Base-by-base conservation (phyloP, 1,140 invertebrate species). In the Nasonia vitripennis region DNA sequence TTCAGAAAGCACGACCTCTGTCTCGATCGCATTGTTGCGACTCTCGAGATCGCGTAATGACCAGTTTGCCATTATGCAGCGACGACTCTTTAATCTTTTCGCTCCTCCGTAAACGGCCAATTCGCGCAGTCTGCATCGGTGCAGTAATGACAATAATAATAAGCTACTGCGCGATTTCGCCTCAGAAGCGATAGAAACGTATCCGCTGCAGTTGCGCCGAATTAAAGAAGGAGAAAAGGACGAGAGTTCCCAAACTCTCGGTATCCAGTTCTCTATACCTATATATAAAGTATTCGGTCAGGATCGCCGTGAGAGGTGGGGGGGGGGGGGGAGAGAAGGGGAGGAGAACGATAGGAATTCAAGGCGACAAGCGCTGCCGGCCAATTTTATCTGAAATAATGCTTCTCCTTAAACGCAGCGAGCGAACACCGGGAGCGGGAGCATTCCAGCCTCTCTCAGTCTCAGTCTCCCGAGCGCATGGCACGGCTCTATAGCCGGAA, bases 341-440 rank as follows among this genome's bases (percentile, higher is more conserved):
- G 20, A 14, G 6, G 70, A 48, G 87, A 84, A 88, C 87, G 86
- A 86, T 23, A 82, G 85, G 86, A 88, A 88, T 88, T 67, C 86
- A 73, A 85, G 81, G 41, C 78, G 62, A 67, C 45, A 67, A 7
- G 70, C 37, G 81, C 81, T n/a, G 12, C 79, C 45, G 55, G 71
- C 84, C 77, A 88, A 81, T 87, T 88, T 88, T 87, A 88, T 88
- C 85, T 86, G 86, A 87, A 88, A 89, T 89, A 89, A 89, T 87
- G 89, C 84, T 77, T 87, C 87, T 88, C 89, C 87, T 91, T 91
- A 91, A 91, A 90, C 90, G 89, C 89, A 62, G 85, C 86, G 87
- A 88, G 85, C 87, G 87, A 88, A 88, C 85, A 86, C 86, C 85
- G 83, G 73, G 81, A 87, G 79, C 85, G 79, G 87, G 87, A 45